A percentile compares a stretch with the other conserved stretches of the same genome.
Evolutionary conservation across 2,113 vertebrate genomes (phyloP).

Genomic region (Typhlomys cinereus): DNA sequence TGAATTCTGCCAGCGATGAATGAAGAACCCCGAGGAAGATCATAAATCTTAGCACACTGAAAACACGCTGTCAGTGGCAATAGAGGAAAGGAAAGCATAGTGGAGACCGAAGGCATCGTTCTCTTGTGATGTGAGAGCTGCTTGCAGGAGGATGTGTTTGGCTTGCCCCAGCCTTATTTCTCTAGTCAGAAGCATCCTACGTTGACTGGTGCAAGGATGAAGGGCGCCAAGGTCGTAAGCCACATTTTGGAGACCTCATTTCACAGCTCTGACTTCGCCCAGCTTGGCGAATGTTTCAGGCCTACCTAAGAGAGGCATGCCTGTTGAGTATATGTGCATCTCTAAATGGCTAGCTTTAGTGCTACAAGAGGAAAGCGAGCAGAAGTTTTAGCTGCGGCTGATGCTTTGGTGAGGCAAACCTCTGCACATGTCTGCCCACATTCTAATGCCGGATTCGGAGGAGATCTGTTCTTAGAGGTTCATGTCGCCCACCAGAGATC

Average conservation of each 20-base stretch:
- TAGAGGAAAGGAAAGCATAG: not conserved
- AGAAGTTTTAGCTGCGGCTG: not conserved
- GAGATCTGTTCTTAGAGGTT: not conserved
- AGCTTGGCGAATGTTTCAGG: not conserved
- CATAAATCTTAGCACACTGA: slow-evolving; percentile 28
- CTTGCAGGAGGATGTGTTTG: not conserved
- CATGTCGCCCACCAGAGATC: not conserved
- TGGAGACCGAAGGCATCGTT: not conserved
- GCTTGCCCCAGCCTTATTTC: not conserved
- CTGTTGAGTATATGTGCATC: fast-evolving
- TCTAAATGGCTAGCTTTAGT: not conserved
- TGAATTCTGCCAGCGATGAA: slow-evolving; percentile 44
- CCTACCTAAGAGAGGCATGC: not conserved
- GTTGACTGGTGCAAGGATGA: not conserved
- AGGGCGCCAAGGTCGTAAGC: not conserved
- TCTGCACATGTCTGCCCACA: not conserved
- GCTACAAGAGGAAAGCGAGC: not conserved
- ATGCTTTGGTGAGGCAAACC: not conserved
- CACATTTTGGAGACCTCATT: not conserved
- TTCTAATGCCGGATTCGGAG: not conserved
- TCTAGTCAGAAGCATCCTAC: not conserved
- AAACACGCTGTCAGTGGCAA: not conserved
- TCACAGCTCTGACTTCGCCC: not conserved
- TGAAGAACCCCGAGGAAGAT: slow-evolving; percentile 32
- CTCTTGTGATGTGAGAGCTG: not conserved